A percentile compares a stretch with the other conserved stretches of the same genome.
Evolutionary conservation across 2,113 vertebrate genomes (phyloP).

Genomic region (Verasper variegatus): DNA sequence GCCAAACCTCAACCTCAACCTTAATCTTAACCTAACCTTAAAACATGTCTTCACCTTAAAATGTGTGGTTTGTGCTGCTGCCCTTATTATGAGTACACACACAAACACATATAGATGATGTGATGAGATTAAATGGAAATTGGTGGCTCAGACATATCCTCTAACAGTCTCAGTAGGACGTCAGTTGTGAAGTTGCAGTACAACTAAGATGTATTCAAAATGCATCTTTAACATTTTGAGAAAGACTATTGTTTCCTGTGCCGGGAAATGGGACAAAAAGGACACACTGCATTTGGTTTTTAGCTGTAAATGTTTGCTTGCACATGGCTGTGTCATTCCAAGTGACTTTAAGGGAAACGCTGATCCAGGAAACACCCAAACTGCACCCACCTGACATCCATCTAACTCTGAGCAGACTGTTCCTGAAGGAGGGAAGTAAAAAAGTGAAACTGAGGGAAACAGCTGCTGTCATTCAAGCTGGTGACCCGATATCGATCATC

Average conservation of each 20-base stretch:
- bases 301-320: neutral
- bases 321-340: neutral
- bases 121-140: slow-evolving; percentile 23
- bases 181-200: neutral
- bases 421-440: slow-evolving; percentile 17
- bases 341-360: neutral
- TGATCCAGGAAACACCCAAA: slow-evolving; percentile 6
- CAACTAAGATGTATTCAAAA: neutral
- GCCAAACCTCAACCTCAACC: too few species aligned
- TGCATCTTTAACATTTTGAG: slow-evolving; percentile 3
- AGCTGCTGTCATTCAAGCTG: slow-evolving; percentile 26
- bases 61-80: too few species aligned
- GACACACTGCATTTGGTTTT: neutral
- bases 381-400: slow-evolving; percentile 22
- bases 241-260: neutral
- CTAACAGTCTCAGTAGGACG: neutral
- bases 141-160: too few species aligned
- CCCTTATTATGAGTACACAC: too few species aligned
- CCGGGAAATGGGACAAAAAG: neutral
- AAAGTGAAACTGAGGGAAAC: slow-evolving; percentile 30
- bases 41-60: too few species aligned
- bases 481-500: slow-evolving; percentile 13
- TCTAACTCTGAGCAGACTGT: slow-evolving; percentile 15
- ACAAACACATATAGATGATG: slow-evolving; percentile 1
- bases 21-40: too few species aligned